Evolutionary conservation across 92 coral and sea anemone genomes (phyloP), one percentile per base, ranked within the genome.

Genomic region (Phenganax stokvisi): DNA sequence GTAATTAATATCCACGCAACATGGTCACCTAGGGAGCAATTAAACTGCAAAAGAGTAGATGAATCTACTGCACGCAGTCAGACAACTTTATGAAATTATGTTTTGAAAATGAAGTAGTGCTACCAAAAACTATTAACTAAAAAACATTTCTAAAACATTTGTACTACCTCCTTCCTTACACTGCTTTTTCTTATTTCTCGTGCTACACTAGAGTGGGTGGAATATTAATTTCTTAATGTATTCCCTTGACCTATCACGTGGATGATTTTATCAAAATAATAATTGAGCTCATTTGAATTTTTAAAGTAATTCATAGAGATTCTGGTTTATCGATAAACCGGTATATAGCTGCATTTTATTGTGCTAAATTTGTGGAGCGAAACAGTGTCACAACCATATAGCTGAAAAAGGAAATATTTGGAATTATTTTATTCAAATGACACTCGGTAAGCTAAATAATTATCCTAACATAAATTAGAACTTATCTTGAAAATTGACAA

Each of bases 201-300:
- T 61, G 67, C 25, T 61, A 6, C 25, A 6, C 67, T 61, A 28
- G n/a, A 13, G 67, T 61, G 67, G 67, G 67, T 6, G 67, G 67
- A 61, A 61, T 6, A 61, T 61, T 6, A 61, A 61, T 61, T 61
- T 13, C n/a, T 61, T 61, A 61, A 13, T 13, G 28, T 61, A 7
- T 61, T 61, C 67, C 6, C 67, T 29, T 20, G 25, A 66, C 28
- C 31, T 13, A 20, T 25, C 72, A 66, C 51, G 20, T 16, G 51
- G 15, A 6, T 66, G 72, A 66, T 29, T 66, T 66, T 66, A 66
- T 66, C 72, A 30, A 37, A 1, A 37, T 37, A 15, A 13, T 12
- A 66, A 3, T 66, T 66, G 47, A 66, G 72, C 72, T 11, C 31
- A 27, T 66, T 66, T 66, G 13, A 66, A 66, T 66, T 66, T 66